phyloP scores from a whole-genome alignment of 2,888 invertebrate genomes.

The Metallyticus violacea region DNA sequence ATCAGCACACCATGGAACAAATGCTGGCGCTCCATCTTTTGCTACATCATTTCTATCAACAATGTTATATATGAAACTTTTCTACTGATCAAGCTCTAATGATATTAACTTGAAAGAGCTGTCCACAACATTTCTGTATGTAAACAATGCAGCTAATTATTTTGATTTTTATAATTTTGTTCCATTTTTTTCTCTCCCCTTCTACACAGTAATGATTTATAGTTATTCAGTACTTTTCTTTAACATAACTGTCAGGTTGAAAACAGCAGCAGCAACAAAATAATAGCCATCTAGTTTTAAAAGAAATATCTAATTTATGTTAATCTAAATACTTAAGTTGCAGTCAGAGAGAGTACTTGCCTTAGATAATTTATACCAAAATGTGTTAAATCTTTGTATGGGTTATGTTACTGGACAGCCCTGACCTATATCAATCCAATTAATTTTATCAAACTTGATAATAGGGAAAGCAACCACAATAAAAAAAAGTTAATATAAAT shows the following conservation, averaged over 20 bases:
- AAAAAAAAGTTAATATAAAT: too few relatives aligned
- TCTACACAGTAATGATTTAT: background rate
- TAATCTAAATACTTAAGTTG: background rate
- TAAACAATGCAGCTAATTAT: background rate
- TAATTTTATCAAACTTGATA: background rate
- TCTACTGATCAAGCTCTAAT: background rate
- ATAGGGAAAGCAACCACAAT: background rate
- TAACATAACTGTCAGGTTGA: background rate
- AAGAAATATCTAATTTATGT: background rate
- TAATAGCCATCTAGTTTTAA: background rate
- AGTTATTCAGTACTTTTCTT: background rate
- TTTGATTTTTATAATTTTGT: background rate
- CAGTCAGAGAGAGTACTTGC: background rate
- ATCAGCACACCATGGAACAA: background rate
- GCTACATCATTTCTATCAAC: background rate
- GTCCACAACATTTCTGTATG: background rate
- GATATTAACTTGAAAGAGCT: background rate
- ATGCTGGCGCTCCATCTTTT: background rate
- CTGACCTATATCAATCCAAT: background rate
- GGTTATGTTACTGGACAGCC: background rate
- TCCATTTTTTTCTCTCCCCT: background rate
- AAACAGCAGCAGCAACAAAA: background rate
- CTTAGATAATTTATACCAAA: too few relatives aligned
- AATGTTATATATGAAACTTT: background rate
- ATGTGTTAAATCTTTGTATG: background rate